Base-by-base conservation (phyloP, 2,888 invertebrate genomes). In the Meta bourneti region DNA sequence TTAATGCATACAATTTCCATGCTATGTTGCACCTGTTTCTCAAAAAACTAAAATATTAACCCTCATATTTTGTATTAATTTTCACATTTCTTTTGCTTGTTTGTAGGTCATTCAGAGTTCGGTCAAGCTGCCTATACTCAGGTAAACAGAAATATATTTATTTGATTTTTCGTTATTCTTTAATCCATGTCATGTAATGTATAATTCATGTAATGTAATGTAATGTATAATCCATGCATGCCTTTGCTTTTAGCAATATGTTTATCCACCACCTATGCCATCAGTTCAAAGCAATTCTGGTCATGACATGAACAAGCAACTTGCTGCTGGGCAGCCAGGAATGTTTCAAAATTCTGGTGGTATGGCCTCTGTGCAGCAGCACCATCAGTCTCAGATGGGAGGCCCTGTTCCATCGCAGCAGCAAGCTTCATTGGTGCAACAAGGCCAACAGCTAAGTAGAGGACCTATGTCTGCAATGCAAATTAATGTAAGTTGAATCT, bases 241-340 rank as follows among this genome's bases (percentile, higher is more conserved):
- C 0, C 6, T 34, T 34, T 34, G 11, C 19, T 74, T 75, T 5
- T 48, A 89, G 89, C 89, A 83, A 52, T 89, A 89, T 89, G 89
- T 34, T 71, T 89, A 20, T 83, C 74, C 88, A 11, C 69, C 20
- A 7, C 5, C 69, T 16, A 20, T 90, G 52, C 48, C 74, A n/a
- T 34, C 90, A 48, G 84, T 90, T 11, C 54, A 78, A 48, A 74
- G 70, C 51, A 90, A 90, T 69, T 20, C 85, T n/a, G 75, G 81
- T 75, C 90, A 90, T 90, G 90, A 90, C 72, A 90, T 90, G 75
- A 90, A n/a, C 61, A 90, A 90, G 13, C 80, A 79, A 85, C 80
- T 90, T 81, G 74, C 80, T 75, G 80, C 90, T 20, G 82, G 83
- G n/a, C 90, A 90, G 81, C 85, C 75, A 70, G 90, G 70, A 52